Conservation (phyloP, 2,888 invertebrate species). For the Cerceris ruficornis region DNA sequence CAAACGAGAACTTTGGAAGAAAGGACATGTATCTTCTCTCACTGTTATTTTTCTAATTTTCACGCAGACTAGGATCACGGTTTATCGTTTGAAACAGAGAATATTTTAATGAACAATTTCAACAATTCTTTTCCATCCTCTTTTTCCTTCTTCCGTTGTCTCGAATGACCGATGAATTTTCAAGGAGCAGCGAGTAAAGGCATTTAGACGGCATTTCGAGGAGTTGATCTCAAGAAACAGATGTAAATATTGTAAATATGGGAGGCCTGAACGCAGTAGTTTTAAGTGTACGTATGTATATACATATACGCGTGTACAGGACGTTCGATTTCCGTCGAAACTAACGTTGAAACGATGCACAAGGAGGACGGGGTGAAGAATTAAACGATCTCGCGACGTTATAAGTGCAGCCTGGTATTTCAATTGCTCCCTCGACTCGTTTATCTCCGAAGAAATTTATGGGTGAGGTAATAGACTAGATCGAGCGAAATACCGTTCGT, state of each 20-base stretch:
- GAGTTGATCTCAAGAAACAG: slow-evolving; percentile 58
- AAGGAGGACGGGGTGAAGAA: background rate
- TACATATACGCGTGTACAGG: slow-evolving; percentile 66
- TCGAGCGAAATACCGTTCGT: slow-evolving; percentile 24
- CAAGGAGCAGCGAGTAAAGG: slow-evolving; percentile 3
- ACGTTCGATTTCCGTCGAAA: slow-evolving; percentile 38
- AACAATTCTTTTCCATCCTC: background rate
- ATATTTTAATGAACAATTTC: too few species aligned
- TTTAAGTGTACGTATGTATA: slow-evolving; percentile 63
- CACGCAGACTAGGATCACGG: too few species aligned
- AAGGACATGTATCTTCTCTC: too few species aligned
- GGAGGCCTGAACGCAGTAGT: slow-evolving; percentile 37
- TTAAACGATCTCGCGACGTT: slow-evolving; percentile 13
- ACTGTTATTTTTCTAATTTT: too few species aligned
- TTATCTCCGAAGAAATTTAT: slow-evolving; percentile 30
- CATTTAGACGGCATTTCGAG: slow-evolving; percentile 46
- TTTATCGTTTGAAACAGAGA: too few species aligned
- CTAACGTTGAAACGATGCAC: background rate
- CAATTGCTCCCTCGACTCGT: slow-evolving; percentile 34
- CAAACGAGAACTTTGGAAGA: too few species aligned
- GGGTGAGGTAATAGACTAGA: slow-evolving; percentile 27
- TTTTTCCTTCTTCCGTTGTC: background rate
- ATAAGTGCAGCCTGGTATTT: slow-evolving; percentile 16
- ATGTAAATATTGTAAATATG: slow-evolving; percentile 78
- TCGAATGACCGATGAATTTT: background rate